Conservation (phyloP, 2,113 vertebrate species). For the Illadopsis cleaveri region DNA sequence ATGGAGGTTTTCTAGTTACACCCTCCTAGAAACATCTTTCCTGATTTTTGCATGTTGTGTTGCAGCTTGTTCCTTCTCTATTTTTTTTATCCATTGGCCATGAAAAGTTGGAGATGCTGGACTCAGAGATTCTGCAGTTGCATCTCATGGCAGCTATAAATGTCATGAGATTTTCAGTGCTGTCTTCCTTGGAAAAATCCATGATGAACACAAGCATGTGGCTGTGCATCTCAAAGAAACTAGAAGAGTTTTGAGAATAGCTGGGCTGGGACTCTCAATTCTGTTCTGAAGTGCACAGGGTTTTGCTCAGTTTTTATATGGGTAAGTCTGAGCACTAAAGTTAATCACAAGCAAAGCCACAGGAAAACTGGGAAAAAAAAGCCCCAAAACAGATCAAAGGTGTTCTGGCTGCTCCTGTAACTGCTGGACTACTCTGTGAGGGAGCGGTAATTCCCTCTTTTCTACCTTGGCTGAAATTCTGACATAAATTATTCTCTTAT, state of each 20-base stretch:
- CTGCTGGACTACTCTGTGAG: background rate
- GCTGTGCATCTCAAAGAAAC: background rate
- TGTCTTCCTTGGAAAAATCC: background rate
- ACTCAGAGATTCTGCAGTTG: background rate
- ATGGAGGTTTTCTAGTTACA: background rate
- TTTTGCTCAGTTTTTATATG: background rate
- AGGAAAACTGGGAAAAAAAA: background rate
- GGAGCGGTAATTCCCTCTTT: constrained; percentile 18
- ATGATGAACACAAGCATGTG: background rate
- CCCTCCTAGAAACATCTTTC: background rate
- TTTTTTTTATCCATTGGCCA: background rate
- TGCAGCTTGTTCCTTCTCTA: background rate
- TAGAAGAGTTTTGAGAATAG: background rate
- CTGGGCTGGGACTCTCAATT: background rate
- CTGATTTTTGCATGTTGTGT: background rate
- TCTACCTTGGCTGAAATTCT: constrained; percentile 28
- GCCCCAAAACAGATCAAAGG: background rate
- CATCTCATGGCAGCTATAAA: background rate
- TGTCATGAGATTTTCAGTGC: background rate
- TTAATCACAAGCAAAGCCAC: background rate
- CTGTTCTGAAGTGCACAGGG: background rate
- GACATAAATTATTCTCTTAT: constrained; percentile 45
- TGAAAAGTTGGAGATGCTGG: background rate
- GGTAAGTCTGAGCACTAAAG: background rate
- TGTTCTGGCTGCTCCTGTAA: constrained; percentile 3